Percentiles rank a stretch among this genome's conserved stretches.
Evolutionary conservation across 2,888 invertebrate genomes (phyloP).

Genomic region (Trachelus iudaicus): DNA sequence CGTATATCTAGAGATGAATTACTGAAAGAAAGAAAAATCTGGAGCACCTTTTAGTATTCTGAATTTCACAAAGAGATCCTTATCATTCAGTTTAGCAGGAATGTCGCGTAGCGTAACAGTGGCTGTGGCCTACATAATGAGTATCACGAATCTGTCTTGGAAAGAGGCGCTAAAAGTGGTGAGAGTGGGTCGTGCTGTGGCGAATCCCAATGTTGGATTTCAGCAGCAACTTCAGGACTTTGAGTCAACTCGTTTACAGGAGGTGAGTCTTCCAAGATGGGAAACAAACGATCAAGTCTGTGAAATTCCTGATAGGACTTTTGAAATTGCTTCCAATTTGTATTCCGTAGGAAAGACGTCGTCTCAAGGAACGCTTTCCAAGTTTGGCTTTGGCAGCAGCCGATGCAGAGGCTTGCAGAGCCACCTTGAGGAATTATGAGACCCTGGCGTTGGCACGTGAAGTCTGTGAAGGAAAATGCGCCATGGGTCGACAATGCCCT

Average conservation of each 20-base stretch:
- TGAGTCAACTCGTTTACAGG: slow-evolving; percentile 81
- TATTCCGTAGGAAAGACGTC: slow-evolving; percentile 77
- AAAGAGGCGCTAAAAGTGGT: slow-evolving; percentile 94
- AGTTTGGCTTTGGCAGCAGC: slow-evolving; percentile 78
- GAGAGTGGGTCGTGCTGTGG: slow-evolving; percentile 89
- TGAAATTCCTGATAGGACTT: background rate
- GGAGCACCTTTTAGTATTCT: too few relatives aligned
- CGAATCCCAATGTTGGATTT: slow-evolving; percentile 96
- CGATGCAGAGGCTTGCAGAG: slow-evolving; percentile 80
- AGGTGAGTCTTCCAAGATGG: slow-evolving; percentile 68
- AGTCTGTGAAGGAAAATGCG: slow-evolving; percentile 89
- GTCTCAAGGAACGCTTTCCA: slow-evolving; percentile 87
- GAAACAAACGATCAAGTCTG: background rate
- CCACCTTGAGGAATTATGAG: slow-evolving; percentile 86
- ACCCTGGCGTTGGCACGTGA: slow-evolving; percentile 81
- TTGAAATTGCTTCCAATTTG: background rate
- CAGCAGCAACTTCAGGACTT: slow-evolving; percentile 94
- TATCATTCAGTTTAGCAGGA: slow-evolving; percentile 82
- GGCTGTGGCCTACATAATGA: slow-evolving; percentile 96
- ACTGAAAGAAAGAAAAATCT: too few relatives aligned
- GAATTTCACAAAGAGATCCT: background rate
- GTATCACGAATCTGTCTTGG: slow-evolving; percentile 89
- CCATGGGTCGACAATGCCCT: slow-evolving; percentile 86
- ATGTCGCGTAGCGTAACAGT: slow-evolving; percentile 97
- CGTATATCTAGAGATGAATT: too few relatives aligned